Conservation (phyloP, 2,797 vertebrate genomes). For the Hephaestus fuliginosus region DNA sequence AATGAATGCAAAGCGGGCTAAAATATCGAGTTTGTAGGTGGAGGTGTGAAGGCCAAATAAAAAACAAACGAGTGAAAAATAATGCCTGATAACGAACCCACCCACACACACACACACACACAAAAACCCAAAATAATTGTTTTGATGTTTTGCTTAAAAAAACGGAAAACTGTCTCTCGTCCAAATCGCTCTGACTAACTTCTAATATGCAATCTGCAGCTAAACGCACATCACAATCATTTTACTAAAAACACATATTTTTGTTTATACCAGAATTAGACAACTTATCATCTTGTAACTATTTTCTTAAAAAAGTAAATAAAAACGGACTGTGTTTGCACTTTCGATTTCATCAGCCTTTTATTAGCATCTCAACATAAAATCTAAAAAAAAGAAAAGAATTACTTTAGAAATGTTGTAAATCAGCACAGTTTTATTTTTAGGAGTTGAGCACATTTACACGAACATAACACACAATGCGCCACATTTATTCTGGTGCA, state of each 20-base stretch:
- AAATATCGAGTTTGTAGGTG: not conserved
- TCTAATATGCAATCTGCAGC: too few species aligned
- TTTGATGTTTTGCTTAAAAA: not conserved
- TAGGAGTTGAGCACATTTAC: not conserved
- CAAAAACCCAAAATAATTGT: not conserved
- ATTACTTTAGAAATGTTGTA: not conserved
- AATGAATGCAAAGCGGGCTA: not conserved
- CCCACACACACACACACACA: too few species aligned
- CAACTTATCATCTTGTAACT: accelerated
- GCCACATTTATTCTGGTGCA: too few species aligned
- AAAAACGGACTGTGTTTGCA: not conserved
- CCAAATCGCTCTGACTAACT: too few species aligned
- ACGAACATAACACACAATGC: not conserved
- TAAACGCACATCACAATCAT: accelerated
- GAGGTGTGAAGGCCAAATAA: not conserved
- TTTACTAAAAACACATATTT: not conserved
- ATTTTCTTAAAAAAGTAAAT: not conserved
- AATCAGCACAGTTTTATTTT: not conserved
- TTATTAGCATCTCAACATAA: not conserved
- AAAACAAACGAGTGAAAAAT: not conserved
- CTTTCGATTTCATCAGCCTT: not conserved
- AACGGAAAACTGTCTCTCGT: not conserved
- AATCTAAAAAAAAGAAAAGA: not conserved
- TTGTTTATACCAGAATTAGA: not conserved
- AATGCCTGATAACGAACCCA: not conserved